A percentile compares a stretch with the other conserved stretches of the same genome.
Evolutionary conservation across 2,113 vertebrate species (phyloP).

Genomic region (Tenebrosternarchus preto): DNA sequence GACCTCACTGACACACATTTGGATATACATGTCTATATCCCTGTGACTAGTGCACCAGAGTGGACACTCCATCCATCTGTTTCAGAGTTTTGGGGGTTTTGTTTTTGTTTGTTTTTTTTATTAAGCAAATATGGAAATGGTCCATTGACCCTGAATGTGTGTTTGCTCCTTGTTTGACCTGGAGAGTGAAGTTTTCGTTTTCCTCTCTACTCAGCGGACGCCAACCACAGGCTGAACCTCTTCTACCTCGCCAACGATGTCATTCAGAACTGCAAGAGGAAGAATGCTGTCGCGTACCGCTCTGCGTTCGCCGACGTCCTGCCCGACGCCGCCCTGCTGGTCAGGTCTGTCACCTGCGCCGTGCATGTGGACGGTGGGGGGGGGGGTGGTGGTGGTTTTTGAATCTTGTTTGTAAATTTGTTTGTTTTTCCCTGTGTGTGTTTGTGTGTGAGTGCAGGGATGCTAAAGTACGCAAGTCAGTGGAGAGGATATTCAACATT

Average conservation of each 20-base stretch:
- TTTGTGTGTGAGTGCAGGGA: slow-evolving; percentile 78
- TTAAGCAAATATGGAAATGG: too few relatives aligned
- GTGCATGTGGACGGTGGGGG: not conserved
- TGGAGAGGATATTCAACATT: slow-evolving; percentile 94
- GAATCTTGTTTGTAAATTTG: not conserved
- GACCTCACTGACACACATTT: too few relatives aligned
- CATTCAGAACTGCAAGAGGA: slow-evolving; percentile 98
- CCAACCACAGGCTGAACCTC: slow-evolving; percentile 91
- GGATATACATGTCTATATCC: too few relatives aligned
- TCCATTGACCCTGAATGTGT: too few relatives aligned
- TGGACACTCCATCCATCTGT: too few relatives aligned
- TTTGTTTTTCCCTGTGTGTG: not conserved
- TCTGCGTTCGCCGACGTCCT: slow-evolving; percentile 90
- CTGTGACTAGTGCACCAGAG: too few relatives aligned
- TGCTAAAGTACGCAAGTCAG: slow-evolving; percentile 86
- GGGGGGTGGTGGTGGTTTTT: not conserved
- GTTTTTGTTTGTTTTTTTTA: too few relatives aligned
- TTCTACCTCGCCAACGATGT: slow-evolving; percentile 98
- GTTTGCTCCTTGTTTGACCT: too few relatives aligned
- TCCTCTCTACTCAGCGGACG: slow-evolving; percentile 77
- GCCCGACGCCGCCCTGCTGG: slow-evolving; percentile 85
- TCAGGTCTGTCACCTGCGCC: slow-evolving; percentile 81
- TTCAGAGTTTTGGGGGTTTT: too few relatives aligned
- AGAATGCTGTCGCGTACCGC: slow-evolving; percentile 92
- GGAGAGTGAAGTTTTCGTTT: not conserved